Conservation (phyloP, 2,113 vertebrate species). For the Anarhynchus alexandrinus region DNA sequence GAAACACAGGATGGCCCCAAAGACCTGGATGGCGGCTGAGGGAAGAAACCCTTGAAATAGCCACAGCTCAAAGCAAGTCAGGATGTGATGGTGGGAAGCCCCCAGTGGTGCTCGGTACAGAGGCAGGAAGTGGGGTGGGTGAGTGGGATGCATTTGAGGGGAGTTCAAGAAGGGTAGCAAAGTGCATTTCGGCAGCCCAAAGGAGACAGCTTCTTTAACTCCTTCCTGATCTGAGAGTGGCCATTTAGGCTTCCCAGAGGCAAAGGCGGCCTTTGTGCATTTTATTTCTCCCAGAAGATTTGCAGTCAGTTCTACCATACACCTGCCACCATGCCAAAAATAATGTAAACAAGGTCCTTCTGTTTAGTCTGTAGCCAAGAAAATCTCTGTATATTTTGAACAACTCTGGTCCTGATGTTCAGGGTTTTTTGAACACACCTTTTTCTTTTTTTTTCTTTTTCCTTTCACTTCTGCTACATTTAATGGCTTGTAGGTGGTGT, state of each 20-base stretch:
- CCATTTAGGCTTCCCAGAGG: background rate
- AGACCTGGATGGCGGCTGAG: background rate
- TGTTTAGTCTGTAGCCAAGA: conserved; percentile 19
- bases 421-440: background rate
- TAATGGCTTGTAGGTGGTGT: background rate
- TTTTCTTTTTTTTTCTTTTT: background rate
- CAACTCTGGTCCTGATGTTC: background rate
- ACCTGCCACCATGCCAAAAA: conserved; percentile 2
- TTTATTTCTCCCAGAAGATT: background rate
- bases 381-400: background rate
- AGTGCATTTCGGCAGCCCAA: background rate
- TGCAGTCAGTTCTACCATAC: background rate
- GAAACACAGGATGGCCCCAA: background rate
- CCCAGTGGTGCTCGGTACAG: background rate
- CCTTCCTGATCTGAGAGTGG: background rate
- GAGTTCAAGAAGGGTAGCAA: background rate
- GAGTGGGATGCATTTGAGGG: background rate
- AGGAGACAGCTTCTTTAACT: background rate
- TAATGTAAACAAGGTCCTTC: background rate
- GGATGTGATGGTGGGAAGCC: background rate
- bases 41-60: background rate
- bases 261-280: background rate
- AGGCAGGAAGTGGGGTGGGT: no score
- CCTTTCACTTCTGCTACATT: background rate
- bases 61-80: background rate